These are phyloP conservation scores for Eupsilia transversa DNA, from an alignment of 2,888 invertebrate species.

Conservation along the genomic window DNA sequence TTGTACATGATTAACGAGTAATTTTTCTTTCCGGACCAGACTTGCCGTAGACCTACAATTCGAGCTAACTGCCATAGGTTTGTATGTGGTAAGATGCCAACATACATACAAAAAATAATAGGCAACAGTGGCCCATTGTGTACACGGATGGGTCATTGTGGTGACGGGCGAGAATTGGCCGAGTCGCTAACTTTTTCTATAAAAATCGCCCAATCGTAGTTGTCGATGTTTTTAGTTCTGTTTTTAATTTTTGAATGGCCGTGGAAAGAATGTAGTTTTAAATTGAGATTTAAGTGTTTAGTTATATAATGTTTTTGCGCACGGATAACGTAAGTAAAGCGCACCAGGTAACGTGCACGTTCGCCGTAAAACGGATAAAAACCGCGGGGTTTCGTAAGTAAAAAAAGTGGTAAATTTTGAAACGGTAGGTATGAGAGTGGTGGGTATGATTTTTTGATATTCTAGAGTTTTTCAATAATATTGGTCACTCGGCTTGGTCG, in stretches of 20 bases:
- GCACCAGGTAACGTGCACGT: slow-evolving; percentile 81
- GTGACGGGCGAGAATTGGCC: slow-evolving; percentile 54
- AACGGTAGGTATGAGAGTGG: slow-evolving; percentile 82
- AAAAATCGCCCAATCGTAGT: slow-evolving; percentile 42
- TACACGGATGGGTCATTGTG: slow-evolving; percentile 52
- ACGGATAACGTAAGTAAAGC: slow-evolving; percentile 80
- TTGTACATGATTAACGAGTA: slow-evolving; percentile 81
- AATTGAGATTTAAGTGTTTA: slow-evolving; percentile 60
- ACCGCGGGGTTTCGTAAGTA: slow-evolving; percentile 70
- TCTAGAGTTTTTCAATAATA: slow-evolving; percentile 54
- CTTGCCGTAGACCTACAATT: slow-evolving; percentile 83
- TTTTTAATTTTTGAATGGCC: slow-evolving; percentile 43
- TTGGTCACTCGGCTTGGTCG: slow-evolving; percentile 67
- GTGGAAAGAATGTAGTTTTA: slow-evolving; percentile 41
- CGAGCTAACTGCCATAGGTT: slow-evolving; percentile 82
- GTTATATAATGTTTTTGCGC: slow-evolving; percentile 65
- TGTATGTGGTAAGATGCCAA: slow-evolving; percentile 90
- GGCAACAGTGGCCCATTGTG: slow-evolving; percentile 53
- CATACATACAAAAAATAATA: slow-evolving; percentile 80
- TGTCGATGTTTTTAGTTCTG: slow-evolving; percentile 55
- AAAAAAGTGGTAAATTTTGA: slow-evolving; percentile 56
- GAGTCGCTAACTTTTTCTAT: slow-evolving; percentile 20
- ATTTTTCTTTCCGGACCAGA: slow-evolving; percentile 87
- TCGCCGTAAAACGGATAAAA: slow-evolving; percentile 56
- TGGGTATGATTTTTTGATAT: slow-evolving; percentile 73